Base-by-base conservation (phyloP, 2,113 vertebrate genomes). In the Corapipo altera region DNA sequence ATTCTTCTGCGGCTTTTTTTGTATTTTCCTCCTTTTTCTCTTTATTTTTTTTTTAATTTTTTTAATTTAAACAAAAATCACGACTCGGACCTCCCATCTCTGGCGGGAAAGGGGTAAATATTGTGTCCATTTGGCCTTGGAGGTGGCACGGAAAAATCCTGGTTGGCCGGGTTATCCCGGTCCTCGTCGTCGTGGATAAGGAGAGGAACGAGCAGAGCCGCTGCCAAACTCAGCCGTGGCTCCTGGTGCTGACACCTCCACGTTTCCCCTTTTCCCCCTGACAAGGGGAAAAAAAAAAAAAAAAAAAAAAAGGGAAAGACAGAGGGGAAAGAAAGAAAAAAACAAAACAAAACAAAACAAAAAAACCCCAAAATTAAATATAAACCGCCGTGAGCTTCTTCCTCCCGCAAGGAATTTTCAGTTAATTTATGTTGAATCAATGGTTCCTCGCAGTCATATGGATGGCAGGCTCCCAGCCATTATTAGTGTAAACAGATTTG, bases 401-500 rank as follows among this genome's bases (percentile, higher is more conserved):
- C 41, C 66, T 48, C 74, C 65, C 7, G 11, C 79, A 54, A 88
- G 95, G 62, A 55, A 95, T 95, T 95, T 92, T 74, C 82, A 52
- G 96, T 74, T 78, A 19, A n/a, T 96, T 96, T 90, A 74, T 96
- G 96, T 92, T 86, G 96, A 93, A 91, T 95, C 82, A 20, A 66
- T 91, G 92, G 93, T 35, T 96, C 86, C 52, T 79, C 12, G 94
- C 95, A 96, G 96, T 96, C 96, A 97, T 96, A 95, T 97, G 97
- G 95, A 97, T 97, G 97, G 97, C 97, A 97, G 94, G 67, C 94
- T 95, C 97, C 97, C 97, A 97, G 97, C 91, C 96, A 95, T 95
- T 97, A 97, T 96, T 95, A 97, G 96, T 96, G 93, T 95, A 96
- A 97, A 97, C 97, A 97, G 97, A 97, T 97, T 97, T 97, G 94